phyloP scores from a whole-genome alignment of 2,888 invertebrate genomes.

The Drosophila nr. perissopoda region DNA sequence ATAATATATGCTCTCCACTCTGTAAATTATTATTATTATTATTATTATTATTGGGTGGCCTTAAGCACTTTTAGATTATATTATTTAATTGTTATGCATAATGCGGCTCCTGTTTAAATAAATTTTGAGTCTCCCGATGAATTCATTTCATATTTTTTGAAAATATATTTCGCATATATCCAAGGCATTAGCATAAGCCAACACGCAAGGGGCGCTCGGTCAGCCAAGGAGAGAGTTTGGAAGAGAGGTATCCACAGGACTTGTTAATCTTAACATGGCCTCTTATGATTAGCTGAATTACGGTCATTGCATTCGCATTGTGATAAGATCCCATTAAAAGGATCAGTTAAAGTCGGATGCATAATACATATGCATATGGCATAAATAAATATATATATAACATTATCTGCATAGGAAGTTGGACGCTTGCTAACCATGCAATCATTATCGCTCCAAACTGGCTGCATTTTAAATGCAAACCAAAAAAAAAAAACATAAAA shows the following conservation, averaged over 20 bases:
- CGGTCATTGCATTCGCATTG: slow-evolving; percentile 60
- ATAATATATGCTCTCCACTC: neutral
- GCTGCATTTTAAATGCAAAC: slow-evolving; percentile 51
- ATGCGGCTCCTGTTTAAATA: slow-evolving; percentile 68
- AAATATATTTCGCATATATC: slow-evolving; percentile 24
- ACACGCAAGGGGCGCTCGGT: slow-evolving; percentile 58
- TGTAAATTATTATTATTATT: slow-evolving; percentile 37
- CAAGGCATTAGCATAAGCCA: slow-evolving; percentile 67
- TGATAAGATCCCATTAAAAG: slow-evolving; percentile 56
- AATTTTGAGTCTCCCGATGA: slow-evolving; percentile 51
- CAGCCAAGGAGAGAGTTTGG: neutral
- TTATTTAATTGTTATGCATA: slow-evolving; percentile 68
- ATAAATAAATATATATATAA: neutral
- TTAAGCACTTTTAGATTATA: slow-evolving; percentile 47
- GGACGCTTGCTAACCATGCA: slow-evolving; percentile 61
- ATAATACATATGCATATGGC: slow-evolving; percentile 1
- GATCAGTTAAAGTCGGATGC: neutral
- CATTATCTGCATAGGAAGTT: slow-evolving; percentile 33
- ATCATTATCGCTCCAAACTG: slow-evolving; percentile 51
- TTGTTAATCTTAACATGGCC: slow-evolving; percentile 71
- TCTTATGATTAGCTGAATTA: slow-evolving; percentile 75
- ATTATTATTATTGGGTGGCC: neutral
- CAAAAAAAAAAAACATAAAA: slow-evolving; percentile 22
- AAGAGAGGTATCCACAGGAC: slow-evolving; percentile 27
- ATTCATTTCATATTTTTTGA: slow-evolving; percentile 7